Evolutionary conservation across 2,113 vertebrate species (phyloP), one percentile per base, ranked within the genome.

Genomic region (Rhea americana): DNA sequence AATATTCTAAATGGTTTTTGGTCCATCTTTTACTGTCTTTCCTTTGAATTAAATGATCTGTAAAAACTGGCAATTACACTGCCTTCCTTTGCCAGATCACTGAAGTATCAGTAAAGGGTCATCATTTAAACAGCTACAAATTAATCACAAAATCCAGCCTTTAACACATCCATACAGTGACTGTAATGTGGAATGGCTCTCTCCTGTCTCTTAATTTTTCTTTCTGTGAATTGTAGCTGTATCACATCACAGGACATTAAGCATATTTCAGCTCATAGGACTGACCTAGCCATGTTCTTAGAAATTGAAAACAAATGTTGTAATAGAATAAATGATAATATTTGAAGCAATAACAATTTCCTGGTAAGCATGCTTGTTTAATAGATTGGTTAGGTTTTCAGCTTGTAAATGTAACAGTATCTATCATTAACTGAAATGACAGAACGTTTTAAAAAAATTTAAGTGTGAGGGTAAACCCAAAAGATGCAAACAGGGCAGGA

Each of bases 241-340:
- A 97, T 95, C 91, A 55, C 96, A 97, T 97, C 97, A 98, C 82
- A 97, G 97, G 98, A 98, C 97, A 98, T 98, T 99, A 98, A 97
- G 76, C 97, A 97, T 96, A 96, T 97, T 98, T 97, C 88, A 97
- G 90, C 97, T 97, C 91, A 1, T 85, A 97, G 96, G 97, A 96
- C 93, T 96, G 97, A 97, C 93, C 97, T 95, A 95, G 96, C 97
- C 95, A 95, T 95, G 91, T 93, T 97, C 96, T 96, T 92, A 96
- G 97, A 98, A 98, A 98, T 97, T 98, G 97, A 98, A 98, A 98
- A 98, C 98, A 98, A 98, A 98, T 97, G 96, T 97, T 97, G 85
- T 96, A 97, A 95, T 95, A 93, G 95, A 87, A 89, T 97, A 96
- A 96, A 96, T 97, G 89, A 93, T 95, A 96, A 95, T 94, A 97